These are phyloP conservation scores for Steinernema feltiae DNA, from an alignment of 1,140 invertebrate species.

Conservation along the genomic window DNA sequence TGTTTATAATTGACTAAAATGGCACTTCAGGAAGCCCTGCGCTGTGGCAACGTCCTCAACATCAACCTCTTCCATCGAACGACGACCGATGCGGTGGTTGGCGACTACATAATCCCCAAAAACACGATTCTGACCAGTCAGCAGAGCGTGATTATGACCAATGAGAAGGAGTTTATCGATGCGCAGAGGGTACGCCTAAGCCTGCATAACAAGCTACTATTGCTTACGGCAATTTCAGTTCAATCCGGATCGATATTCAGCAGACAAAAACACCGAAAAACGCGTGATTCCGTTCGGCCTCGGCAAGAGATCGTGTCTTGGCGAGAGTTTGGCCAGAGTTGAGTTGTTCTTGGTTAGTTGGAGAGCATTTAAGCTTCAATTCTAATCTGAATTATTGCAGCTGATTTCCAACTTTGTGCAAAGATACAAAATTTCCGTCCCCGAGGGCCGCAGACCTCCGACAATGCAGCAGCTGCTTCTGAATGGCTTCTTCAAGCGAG, in stretches of 20 bases:
- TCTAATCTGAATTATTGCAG: conserved; percentile 18
- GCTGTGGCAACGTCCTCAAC: conserved; percentile 49
- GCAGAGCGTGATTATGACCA: conserved; percentile 15
- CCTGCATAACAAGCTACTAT: not conserved
- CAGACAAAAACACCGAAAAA: conserved; percentile 16
- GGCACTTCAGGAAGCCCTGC: conserved; percentile 32
- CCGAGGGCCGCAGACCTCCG: not conserved
- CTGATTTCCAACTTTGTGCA: conserved; percentile 2
- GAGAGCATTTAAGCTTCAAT: not conserved
- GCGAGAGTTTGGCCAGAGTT: conserved; percentile 18
- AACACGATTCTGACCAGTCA: conserved; percentile 17
- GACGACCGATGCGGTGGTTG: conserved; percentile 39
- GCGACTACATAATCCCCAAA: conserved; percentile 30
- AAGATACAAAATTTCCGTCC: not conserved
- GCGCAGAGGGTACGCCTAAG: not conserved
- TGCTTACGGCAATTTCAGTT: conserved; percentile 14
- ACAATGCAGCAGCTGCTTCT: not conserved
- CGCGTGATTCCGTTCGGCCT: conserved; percentile 29
- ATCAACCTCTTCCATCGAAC: conserved; percentile 49
- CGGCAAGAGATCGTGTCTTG: conserved; percentile 28
- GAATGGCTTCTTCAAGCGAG: not conserved
- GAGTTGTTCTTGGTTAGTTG: conserved; percentile 26
- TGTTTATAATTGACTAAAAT: too few relatives aligned
- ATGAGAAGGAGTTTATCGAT: conserved; percentile 14
- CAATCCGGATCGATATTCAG: conserved; percentile 13